Base-by-base conservation (phyloP, 2,888 invertebrate species). In the Eupithecia exiguata region DNA sequence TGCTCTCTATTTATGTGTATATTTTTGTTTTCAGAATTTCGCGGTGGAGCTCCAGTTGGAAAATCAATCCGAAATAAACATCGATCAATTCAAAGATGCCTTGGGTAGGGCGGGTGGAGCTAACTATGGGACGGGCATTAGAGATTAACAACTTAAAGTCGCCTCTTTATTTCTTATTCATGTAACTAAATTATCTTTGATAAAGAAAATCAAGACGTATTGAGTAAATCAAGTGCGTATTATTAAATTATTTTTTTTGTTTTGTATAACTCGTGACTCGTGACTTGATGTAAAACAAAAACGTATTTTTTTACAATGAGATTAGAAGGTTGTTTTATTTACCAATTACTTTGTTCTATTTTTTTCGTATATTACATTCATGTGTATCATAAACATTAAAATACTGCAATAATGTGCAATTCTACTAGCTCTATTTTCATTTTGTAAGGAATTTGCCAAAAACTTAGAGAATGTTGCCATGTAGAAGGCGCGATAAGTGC, bases 41-140 rank as follows among this genome's bases (percentile, higher is more conserved):
- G 97, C 97, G 58, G 96, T 96, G 80, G 97, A 97, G 87, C 91
- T 97, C 80, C 96, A 96, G 88, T 92, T 97, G 84, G 96, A 96
- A 87, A 96, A 95, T 82, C 94, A 95, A 85, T 92, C 95, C 58
- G 97, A 97, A 85, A 95, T 97, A 89, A 96, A 96, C 85, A 95
- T 96, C 85, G 96, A 96, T 80, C 95, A 95, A 87, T 96, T 97
- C 88, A 95, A 95, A 84, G 96, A 96, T 73, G 96, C 96, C 76
- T 89, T 97, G 84, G 96, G 95, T 83, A 96, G 96, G 87, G 97
- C 97, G 74, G 97, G 97, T 53, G 97, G 97, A 79, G 97, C 97
- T 72, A 97, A 97, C 91, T 97, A 97, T 85, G 97, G 97, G 69
- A 97, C 97, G 68, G 97, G 97, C 63, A 94, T 96, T 81, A 95